A percentile compares a stretch with the other conserved stretches of the same genome.
These are phyloP conservation scores for Heliconius cydno DNA, from an alignment of 2,888 invertebrate species.

Conservation along the genomic window DNA sequence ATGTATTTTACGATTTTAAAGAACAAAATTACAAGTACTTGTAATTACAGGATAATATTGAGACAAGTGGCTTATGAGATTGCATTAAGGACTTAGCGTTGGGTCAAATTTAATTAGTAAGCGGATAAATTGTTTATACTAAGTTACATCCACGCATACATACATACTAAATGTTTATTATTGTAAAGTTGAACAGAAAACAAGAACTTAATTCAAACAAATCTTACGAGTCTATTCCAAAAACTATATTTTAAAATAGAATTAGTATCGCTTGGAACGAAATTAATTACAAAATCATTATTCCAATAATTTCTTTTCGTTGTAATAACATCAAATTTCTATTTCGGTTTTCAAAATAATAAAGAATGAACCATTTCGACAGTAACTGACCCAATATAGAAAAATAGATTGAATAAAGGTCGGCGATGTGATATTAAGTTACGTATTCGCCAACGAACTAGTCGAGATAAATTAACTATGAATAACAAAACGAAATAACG, in stretches of 20 bases:
- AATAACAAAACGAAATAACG: constrained; percentile 28
- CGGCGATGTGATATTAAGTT: constrained; percentile 18
- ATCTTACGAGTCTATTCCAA: background rate
- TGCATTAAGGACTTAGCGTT: constrained; percentile 34
- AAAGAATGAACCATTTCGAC: constrained; percentile 5
- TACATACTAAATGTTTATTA: constrained; percentile 27
- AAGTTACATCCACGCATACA: constrained; percentile 34
- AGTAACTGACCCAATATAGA: constrained; percentile 8
- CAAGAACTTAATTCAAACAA: background rate
- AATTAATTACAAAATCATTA: background rate
- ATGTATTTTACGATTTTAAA: too few species aligned
- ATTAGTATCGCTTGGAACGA: background rate
- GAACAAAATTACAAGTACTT: too few species aligned
- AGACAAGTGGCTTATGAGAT: constrained; percentile 21
- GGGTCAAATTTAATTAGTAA: constrained; percentile 40
- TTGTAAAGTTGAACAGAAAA: background rate
- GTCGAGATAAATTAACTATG: constrained; percentile 29
- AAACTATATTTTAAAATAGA: background rate
- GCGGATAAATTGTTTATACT: constrained; percentile 37
- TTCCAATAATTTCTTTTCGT: background rate
- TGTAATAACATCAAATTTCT: background rate
- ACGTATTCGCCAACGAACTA: constrained; percentile 12
- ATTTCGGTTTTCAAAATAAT: background rate
- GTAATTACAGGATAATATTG: background rate
- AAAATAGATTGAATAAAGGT: constrained; percentile 20